Evolutionary conservation across 2,888 invertebrate species (phyloP), one percentile per base, ranked within the genome.

Genomic region (Harpalus rufipes): DNA sequence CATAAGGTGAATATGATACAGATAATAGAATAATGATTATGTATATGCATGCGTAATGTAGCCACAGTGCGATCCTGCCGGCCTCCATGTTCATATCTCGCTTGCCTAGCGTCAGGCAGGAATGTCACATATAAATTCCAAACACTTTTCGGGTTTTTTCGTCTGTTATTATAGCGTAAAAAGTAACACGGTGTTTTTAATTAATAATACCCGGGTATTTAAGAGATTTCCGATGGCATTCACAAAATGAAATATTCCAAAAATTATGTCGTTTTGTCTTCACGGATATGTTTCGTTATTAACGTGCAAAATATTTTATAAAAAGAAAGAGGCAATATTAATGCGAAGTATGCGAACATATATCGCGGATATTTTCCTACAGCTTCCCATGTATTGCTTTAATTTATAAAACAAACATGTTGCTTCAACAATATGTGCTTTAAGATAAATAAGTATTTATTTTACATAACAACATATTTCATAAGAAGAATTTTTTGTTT

Each of bases 101-200:
- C 18, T 7, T 21, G 21, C 16, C 16, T 25, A 7, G 25, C 61
- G 63, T 59, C 63, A 7, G 25, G 74, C 25, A 61, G 80, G 80
- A 83, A 83, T 83, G 74, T 83, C 58, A 74, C 61, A 83, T 83
- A 41, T 83, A 76, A 74, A 83, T 83, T 83, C 83, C 83, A 76
- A 74, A 68, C 58, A 83, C 83, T 83, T 83, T 83, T 83, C 61
- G 72, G 76, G 41, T 76, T 83, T 83, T 82, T 83, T 83, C 59
- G 44, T 76, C 83, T 83, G 83, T 76, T 83, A 76, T 76, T 59
- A 61, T 76, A 58, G 83, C 76, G 83, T 76, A 83, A 83, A 83
- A 83, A 74, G 74, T 83, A 83, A 83, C 83, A 83, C 83, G 18
- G 12, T 74, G 44, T 83, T 83, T 83, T 83, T 83, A 83, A 83